A percentile compares a stretch with the other conserved stretches of the same genome.
Evolutionary conservation across 1,140 invertebrate species (phyloP).

Genomic region (Wasmannia auropunctata): DNA sequence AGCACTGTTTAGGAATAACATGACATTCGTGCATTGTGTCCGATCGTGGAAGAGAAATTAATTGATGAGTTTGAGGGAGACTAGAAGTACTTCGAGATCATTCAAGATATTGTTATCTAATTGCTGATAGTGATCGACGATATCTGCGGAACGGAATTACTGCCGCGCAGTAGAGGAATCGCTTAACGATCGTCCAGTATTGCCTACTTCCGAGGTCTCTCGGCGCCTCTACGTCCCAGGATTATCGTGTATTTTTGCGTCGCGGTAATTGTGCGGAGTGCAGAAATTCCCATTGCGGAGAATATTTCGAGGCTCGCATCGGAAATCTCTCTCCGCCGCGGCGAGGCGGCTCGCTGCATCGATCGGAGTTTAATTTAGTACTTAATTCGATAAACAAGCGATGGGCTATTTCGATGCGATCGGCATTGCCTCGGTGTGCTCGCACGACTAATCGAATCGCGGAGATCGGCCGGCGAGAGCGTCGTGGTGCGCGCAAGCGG

Average conservation of each 20-base stretch:
- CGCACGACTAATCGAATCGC: conserved; percentile 34
- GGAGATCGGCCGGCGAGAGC: conserved; percentile 15
- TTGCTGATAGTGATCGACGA: conserved; percentile 19
- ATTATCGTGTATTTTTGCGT: neutral
- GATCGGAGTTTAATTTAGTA: conserved; percentile 42
- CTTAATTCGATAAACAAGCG: conserved; percentile 23
- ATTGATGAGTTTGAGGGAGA: neutral
- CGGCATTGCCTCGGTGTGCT: neutral
- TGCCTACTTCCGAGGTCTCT: neutral
- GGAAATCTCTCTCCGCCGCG: neutral
- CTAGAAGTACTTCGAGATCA: neutral
- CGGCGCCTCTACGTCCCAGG: neutral
- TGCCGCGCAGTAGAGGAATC: neutral
- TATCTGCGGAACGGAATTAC: neutral
- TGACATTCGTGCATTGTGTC: too few species aligned
- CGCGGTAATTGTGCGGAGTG: neutral
- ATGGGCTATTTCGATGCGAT: conserved; percentile 38
- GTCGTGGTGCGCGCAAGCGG: neutral
- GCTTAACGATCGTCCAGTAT: neutral
- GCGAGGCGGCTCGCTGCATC: neutral
- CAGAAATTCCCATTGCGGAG: neutral
- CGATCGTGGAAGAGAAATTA: neutral
- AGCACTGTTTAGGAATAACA: neutral
- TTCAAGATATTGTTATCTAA: neutral
- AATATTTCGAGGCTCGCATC: neutral